Percentiles rank a stretch among this genome's conserved stretches.
Evolutionary conservation across 2,888 invertebrate genomes (phyloP).

Genomic region (Cantharis rustica): DNA sequence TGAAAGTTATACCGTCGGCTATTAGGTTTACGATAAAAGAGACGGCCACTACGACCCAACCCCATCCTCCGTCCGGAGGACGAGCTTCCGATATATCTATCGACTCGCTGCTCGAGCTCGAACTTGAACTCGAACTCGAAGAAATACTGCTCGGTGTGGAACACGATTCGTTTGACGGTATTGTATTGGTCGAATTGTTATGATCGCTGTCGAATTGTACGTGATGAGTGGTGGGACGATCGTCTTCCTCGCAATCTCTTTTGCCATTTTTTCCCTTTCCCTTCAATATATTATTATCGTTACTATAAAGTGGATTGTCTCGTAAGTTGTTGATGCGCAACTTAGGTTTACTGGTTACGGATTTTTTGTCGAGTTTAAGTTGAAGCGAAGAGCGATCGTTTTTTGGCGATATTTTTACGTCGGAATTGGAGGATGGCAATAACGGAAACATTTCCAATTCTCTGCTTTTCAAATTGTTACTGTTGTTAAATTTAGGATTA

Average conservation of each 20-base stretch:
- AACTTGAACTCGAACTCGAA: slow-evolving; percentile 55
- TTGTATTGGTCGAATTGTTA: slow-evolving; percentile 33
- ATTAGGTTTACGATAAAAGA: slow-evolving; percentile 89
- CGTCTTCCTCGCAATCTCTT: slow-evolving; percentile 39
- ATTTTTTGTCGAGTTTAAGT: slow-evolving; percentile 15
- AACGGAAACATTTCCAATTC: slow-evolving; percentile 11
- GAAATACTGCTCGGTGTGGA: slow-evolving; percentile 42
- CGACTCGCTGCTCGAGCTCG: slow-evolving; percentile 67
- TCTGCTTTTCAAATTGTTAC: background rate
- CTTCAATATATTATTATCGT: background rate
- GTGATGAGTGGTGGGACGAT: slow-evolving; percentile 57
- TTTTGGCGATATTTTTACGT: background rate
- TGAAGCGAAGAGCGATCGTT: slow-evolving; percentile 10
- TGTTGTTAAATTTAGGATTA: background rate
- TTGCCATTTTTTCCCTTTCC: slow-evolving; percentile 1
- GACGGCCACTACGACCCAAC: slow-evolving; percentile 90
- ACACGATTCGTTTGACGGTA: slow-evolving; percentile 34
- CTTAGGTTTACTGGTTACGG: slow-evolving; percentile 16
- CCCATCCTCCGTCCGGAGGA: slow-evolving; percentile 90
- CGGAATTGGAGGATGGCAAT: background rate
- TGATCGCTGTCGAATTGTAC: slow-evolving; percentile 63
- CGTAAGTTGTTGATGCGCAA: slow-evolving; percentile 18
- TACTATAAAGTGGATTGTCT: slow-evolving; percentile 16
- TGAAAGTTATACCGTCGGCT: slow-evolving; percentile 91
- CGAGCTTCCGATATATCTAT: slow-evolving; percentile 69